Conservation (phyloP, 2,113 vertebrate genomes). For the Hylia prasina region DNA sequence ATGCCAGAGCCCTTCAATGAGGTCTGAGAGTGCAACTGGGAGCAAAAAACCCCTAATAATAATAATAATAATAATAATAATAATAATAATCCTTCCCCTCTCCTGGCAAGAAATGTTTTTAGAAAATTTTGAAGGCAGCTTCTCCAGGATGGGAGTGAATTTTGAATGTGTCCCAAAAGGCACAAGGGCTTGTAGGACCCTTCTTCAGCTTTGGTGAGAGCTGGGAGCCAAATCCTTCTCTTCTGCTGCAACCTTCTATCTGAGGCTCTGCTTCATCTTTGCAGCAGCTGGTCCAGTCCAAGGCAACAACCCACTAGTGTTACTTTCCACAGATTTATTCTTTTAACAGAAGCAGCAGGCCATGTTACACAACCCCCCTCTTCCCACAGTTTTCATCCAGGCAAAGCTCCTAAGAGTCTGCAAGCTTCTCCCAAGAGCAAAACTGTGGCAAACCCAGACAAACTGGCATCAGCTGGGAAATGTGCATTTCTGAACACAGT, state of each 20-base stretch:
- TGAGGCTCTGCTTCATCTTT: neutral
- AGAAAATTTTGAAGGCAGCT: neutral
- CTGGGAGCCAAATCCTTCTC: neutral
- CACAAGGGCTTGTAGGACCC: neutral
- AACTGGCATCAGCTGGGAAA: neutral
- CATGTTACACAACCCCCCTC: neutral
- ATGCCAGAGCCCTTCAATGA: conserved; percentile 40
- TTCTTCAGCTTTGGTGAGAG: neutral
- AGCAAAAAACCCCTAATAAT: neutral
- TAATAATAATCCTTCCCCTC: neutral
- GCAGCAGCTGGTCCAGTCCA: neutral
- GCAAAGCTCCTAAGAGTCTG: neutral
- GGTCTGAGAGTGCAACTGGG: neutral
- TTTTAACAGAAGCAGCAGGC: neutral
- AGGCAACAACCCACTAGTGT: neutral
- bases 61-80: neutral
- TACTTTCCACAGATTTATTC: neutral
- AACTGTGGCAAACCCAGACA: neutral
- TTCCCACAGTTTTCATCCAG: neutral
- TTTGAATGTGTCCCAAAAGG: neutral
- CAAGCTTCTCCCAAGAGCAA: neutral
- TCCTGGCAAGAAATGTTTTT: neutral
- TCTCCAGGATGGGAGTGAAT: neutral
- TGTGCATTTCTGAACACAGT: neutral
- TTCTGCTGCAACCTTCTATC: neutral